A percentile compares a stretch with the other conserved stretches of the same genome.
phyloP scores from a whole-genome alignment of 2,113 vertebrate species.

The Nematolebias whitei region DNA sequence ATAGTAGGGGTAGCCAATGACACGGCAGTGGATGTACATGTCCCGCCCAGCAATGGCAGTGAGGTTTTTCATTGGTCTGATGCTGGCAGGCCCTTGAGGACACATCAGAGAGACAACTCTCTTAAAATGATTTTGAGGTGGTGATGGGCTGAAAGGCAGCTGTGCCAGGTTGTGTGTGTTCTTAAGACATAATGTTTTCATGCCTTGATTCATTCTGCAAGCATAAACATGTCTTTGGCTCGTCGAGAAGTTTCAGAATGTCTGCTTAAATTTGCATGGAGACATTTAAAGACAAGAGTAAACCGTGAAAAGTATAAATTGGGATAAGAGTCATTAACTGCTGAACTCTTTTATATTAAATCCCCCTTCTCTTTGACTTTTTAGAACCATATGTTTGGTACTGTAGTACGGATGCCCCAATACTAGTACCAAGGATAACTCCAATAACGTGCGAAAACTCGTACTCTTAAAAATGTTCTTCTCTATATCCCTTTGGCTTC shows the following conservation, averaged over 20 bases:
- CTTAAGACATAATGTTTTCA: conserved; percentile 56
- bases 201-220: conserved; percentile 64
- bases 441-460: too few species aligned
- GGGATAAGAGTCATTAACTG: too few species aligned
- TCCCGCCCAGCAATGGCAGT: conserved; percentile 97
- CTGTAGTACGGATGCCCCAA: conserved; percentile 8
- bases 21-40: conserved; percentile 97
- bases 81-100: conserved; percentile 94
- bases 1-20: conserved; percentile 98
- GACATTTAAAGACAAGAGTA: neutral
- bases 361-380: conserved; percentile 11
- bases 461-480: too few species aligned
- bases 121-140: conserved; percentile 79
- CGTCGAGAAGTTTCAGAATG: conserved; percentile 13
- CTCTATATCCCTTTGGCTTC: too few species aligned
- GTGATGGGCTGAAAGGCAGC: conserved; percentile 39
- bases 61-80: conserved; percentile 98
- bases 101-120: conserved; percentile 79
- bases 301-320: too few species aligned
- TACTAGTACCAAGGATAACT: too few species aligned
- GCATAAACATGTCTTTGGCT: neutral
- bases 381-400: conserved; percentile 3
- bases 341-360: neutral
- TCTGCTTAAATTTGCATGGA: conserved; percentile 2
- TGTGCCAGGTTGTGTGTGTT: conserved; percentile 65